Evolutionary conservation across 2,888 invertebrate genomes (phyloP).

Genomic region (Sipunculus nudus): DNA sequence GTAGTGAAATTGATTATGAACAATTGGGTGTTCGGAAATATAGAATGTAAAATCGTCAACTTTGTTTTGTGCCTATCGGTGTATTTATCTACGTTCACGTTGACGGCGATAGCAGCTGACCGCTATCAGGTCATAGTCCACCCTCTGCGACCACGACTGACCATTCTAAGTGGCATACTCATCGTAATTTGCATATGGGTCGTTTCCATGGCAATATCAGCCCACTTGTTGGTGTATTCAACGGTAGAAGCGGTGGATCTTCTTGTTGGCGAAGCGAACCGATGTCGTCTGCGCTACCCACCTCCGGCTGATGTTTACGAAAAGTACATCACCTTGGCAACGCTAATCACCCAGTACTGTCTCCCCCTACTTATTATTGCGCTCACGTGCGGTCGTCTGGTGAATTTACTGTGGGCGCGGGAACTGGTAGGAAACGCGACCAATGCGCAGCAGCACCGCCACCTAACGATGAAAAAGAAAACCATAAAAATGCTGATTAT

Average conservation of each 20-base stretch:
- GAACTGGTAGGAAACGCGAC: slow-evolving; percentile 65
- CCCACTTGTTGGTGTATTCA: too few species aligned
- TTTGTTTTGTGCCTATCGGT: slow-evolving; percentile 66
- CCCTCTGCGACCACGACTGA: slow-evolving; percentile 65
- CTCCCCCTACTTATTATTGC: slow-evolving; percentile 66
- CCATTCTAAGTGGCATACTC: slow-evolving; percentile 57
- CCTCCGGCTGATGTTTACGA: slow-evolving; percentile 56
- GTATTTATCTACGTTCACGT: slow-evolving; percentile 68
- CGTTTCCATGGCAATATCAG: slow-evolving; percentile 55
- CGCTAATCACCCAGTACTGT: slow-evolving; percentile 66
- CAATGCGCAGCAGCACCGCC: slow-evolving; percentile 62
- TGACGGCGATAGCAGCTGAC: slow-evolving; percentile 67
- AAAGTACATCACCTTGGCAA: slow-evolving; percentile 62
- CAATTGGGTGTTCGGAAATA: slow-evolving; percentile 68
- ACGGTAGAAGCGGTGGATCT: too few species aligned
- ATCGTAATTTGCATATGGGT: slow-evolving; percentile 65
- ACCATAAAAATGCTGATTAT: slow-evolving; percentile 68
- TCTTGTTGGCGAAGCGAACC: slow-evolving; percentile 30
- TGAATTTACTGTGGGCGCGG: slow-evolving; percentile 59
- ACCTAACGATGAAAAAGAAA: slow-evolving; percentile 63
- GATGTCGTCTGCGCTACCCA: slow-evolving; percentile 64
- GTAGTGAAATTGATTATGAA: slow-evolving; percentile 63
- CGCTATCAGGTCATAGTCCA: slow-evolving; percentile 66
- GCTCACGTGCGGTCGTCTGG: slow-evolving; percentile 64
- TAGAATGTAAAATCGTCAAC: slow-evolving; percentile 66